Percentiles rank a stretch among this genome's conserved stretches.
phyloP scores from a whole-genome alignment of 2,797 vertebrate genomes.

The Catostomus latipinnis region DNA sequence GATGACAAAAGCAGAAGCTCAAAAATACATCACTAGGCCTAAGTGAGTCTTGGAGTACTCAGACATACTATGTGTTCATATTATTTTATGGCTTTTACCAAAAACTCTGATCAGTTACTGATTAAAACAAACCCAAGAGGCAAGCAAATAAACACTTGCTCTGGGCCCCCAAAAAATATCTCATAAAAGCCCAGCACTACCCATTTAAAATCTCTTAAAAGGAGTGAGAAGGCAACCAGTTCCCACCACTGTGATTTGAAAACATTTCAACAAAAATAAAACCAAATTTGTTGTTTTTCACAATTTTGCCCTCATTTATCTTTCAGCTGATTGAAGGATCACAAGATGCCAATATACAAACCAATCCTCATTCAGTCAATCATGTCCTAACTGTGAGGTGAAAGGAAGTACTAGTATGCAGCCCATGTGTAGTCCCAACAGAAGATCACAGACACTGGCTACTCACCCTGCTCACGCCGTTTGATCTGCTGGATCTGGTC shows the following conservation, averaged over 20 bases:
- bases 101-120: slow-evolving; percentile 34
- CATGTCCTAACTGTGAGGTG: not conserved
- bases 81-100: slow-evolving; percentile 25
- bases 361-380: not conserved
- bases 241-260: slow-evolving; percentile 5
- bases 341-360: not conserved
- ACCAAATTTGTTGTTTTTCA: not conserved
- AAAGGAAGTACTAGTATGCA: not conserved
- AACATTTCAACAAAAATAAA: slow-evolving; percentile 3
- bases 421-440: not conserved
- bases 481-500: slow-evolving; percentile 97
- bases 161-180: not conserved
- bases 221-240: not conserved
- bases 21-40: not conserved
- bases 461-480: slow-evolving; percentile 89
- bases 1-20: not conserved
- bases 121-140: slow-evolving; percentile 35
- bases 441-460: slow-evolving; percentile 9
- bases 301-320: not conserved
- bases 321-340: not conserved
- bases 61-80: not conserved
- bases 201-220: slow-evolving; percentile 8
- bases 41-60: not conserved
- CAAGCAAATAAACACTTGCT: slow-evolving; percentile 33
- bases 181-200: not conserved